phyloP scores from a whole-genome alignment of 2,797 vertebrate genomes.

The Sarcoramphus papa region DNA sequence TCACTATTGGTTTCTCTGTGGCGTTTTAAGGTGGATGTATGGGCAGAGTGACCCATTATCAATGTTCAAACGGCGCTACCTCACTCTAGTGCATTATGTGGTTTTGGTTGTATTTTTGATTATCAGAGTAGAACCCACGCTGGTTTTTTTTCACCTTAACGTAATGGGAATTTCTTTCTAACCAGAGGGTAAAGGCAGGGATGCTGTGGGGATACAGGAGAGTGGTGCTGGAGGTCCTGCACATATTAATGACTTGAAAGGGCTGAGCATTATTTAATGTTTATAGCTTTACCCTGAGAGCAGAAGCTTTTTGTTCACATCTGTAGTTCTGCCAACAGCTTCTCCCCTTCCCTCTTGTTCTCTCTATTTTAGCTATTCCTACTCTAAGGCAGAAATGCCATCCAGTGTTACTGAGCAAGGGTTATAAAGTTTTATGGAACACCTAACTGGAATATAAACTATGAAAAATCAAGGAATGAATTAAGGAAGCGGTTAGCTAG shows the following conservation, averaged over 20 bases:
- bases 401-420: background rate
- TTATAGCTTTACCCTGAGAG: background rate
- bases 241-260: background rate
- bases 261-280: background rate
- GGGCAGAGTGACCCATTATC: background rate
- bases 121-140: background rate
- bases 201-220: background rate
- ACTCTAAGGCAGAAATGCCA: background rate
- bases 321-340: background rate
- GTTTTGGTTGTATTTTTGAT: background rate
- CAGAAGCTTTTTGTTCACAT: background rate
- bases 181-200: background rate
- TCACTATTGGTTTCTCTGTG: background rate
- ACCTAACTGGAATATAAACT: background rate
- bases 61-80: background rate
- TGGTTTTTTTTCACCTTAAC: accelerated
- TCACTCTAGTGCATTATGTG: background rate
- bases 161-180: background rate
- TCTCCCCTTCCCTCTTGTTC: background rate
- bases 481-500: background rate
- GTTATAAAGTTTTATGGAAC: background rate
- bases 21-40: background rate
- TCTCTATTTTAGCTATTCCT: background rate
- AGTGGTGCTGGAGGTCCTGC: background rate
- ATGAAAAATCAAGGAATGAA: background rate